Evolutionary conservation across 2,888 invertebrate genomes (phyloP), one percentile per base, ranked within the genome.

Genomic region (Gisinianus flammeolus): DNA sequence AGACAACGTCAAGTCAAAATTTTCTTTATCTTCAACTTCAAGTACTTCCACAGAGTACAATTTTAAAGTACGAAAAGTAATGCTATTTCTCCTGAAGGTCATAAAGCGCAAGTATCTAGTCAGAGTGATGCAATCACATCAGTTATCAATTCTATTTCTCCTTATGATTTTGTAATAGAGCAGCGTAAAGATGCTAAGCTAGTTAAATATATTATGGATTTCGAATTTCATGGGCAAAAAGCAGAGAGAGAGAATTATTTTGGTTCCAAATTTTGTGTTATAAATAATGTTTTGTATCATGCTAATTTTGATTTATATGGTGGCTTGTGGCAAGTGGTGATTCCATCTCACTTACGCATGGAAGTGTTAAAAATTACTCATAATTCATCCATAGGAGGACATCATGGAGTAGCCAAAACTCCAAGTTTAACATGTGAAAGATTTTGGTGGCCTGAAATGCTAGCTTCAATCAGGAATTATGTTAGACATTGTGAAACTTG

Each of bases 401-500:
- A 76, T 30, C 19, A 30, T 26, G 70, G 76, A 0, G 33, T 33
- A 19, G 24, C 31, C 31, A 70, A 24, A 10, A 76, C 69, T 5
- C 62, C 2, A 12, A 8, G 10, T 0, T 1, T 26, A 0, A 33
- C 30, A 22, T 2, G 56, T 12, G 10, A 19, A 0, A 19, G 76
- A 5, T 76, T 58, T 58, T 70, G 5, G 44, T 79, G 79, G 79
- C 44, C 62, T 10, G 44, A 28, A 19, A 76, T 79, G 62, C 30
- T 6, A 1, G 19, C 19, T 0, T 24, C 64, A 24, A 67, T 76
- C 10, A 3, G n/a, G 0, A 33, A 28, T 0, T 76, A 70, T 35
- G 44, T 79, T 3, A 12, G 5, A 10, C 0, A 24, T 0, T 79
- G 79, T 66, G 26, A 62, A 1, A 31, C 19, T 0, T 79, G 79